These are phyloP conservation scores for Yponomeuta cagnagella DNA, from an alignment of 2,888 invertebrate genomes.

Conservation along the genomic window DNA sequence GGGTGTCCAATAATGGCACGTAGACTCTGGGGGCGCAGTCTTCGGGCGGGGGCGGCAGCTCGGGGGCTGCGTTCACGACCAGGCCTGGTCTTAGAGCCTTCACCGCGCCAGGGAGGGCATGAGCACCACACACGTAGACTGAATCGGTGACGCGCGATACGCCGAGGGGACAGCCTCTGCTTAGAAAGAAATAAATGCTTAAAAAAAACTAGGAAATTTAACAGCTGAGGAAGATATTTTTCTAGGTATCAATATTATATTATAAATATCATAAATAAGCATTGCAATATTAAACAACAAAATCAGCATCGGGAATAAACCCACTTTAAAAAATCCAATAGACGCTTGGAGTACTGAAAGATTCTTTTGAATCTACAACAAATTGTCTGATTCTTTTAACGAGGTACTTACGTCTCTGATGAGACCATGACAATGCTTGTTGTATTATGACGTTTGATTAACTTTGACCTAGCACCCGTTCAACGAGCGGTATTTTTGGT, in stretches of 20 bases:
- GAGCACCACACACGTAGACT: conserved; percentile 87
- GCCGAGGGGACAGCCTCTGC: conserved; percentile 72
- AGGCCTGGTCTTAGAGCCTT: conserved; percentile 82
- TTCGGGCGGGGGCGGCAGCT: conserved; percentile 82
- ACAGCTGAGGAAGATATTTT: neutral
- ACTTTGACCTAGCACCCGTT: neutral
- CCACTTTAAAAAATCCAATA: no score
- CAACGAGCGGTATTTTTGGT: neutral
- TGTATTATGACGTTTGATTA: neutral
- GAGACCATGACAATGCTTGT: no score
- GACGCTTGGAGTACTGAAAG: no score
- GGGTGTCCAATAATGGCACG: conserved; percentile 84
- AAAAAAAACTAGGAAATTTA: conserved; percentile 9
- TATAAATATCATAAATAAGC: neutral
- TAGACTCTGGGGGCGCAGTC: conserved; percentile 79
- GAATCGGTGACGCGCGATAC: conserved; percentile 83
- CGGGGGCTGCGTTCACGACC: conserved; percentile 88
- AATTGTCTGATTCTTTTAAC: no score
- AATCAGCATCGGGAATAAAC: neutral
- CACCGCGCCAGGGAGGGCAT: conserved; percentile 81
- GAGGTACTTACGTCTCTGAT: no score
- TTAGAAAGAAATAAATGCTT: conserved; percentile 20
- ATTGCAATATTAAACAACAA: neutral
- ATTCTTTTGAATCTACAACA: no score
- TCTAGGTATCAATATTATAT: neutral